phyloP scores from a whole-genome alignment of 2,888 invertebrate species.

The Oasisia sp. region DNA sequence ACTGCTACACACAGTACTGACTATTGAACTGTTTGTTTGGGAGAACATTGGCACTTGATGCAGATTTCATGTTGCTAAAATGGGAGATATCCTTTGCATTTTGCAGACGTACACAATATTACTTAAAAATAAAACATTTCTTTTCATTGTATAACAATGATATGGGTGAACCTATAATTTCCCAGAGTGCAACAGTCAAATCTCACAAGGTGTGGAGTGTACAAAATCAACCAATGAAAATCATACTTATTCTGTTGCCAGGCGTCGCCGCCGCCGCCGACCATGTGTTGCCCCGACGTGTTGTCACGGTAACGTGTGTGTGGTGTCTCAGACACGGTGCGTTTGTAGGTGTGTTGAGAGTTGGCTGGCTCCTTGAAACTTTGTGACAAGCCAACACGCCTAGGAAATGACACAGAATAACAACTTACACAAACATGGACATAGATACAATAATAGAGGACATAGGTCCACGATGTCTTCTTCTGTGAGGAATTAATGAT shows the following conservation, averaged over 20 bases:
- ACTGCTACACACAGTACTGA: too few relatives aligned
- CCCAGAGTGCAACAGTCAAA: neutral
- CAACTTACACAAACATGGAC: neutral
- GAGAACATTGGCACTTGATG: too few relatives aligned
- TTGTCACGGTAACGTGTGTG: neutral
- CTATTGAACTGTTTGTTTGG: too few relatives aligned
- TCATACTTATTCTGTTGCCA: slow-evolving; percentile 27
- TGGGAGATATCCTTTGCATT: too few relatives aligned
- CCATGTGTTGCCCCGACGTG: neutral
- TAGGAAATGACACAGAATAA: neutral
- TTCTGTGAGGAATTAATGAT: too few relatives aligned
- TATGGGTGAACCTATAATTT: neutral
- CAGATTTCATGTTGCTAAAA: too few relatives aligned
- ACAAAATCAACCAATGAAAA: neutral
- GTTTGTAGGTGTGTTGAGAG: slow-evolving; percentile 49
- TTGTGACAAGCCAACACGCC: neutral
- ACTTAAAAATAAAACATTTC: neutral
- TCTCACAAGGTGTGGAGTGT: neutral
- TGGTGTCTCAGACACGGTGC: slow-evolving; percentile 53
- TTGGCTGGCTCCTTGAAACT: neutral
- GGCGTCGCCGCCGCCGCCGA: neutral
- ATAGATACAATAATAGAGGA: too few relatives aligned
- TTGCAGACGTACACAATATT: too few relatives aligned
- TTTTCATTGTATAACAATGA: neutral
- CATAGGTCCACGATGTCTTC: too few relatives aligned